These are phyloP conservation scores for Rutilus rutilus DNA, from an alignment of 2,113 vertebrate species.

Conservation along the genomic window DNA sequence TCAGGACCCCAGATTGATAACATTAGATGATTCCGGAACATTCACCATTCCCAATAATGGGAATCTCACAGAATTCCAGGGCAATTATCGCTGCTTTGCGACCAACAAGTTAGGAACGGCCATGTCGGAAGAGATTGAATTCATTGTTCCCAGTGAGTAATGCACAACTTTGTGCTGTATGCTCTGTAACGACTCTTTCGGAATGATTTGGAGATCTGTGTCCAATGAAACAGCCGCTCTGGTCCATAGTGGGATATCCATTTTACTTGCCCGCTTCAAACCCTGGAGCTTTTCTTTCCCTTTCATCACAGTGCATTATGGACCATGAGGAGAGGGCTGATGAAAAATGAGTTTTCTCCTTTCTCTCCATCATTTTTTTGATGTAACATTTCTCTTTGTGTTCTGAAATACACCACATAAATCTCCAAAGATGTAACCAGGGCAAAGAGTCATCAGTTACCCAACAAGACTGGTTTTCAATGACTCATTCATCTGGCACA, in stretches of 20 bases:
- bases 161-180: slow-evolving; percentile 49
- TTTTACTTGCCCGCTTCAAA: slow-evolving; percentile 63
- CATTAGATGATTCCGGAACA: slow-evolving; percentile 84
- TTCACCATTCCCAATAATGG: slow-evolving; percentile 91
- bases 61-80: slow-evolving; percentile 88
- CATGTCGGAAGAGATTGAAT: slow-evolving; percentile 89
- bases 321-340: slow-evolving; percentile 26
- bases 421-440: slow-evolving; percentile 61
- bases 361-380: slow-evolving; percentile 62
- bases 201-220: slow-evolving; percentile 61
- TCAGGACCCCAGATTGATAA: slow-evolving; percentile 82
- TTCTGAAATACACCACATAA: slow-evolving; percentile 57
- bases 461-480: slow-evolving; percentile 55
- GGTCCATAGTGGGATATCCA: slow-evolving; percentile 55
- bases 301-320: slow-evolving; percentile 48
- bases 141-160: slow-evolving; percentile 92
- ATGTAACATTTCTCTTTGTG: slow-evolving; percentile 64
- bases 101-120: slow-evolving; percentile 88
- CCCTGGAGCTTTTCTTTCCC: slow-evolving; percentile 47
- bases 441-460: slow-evolving; percentile 49
- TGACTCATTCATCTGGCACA: slow-evolving; percentile 48
- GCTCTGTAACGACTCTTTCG: slow-evolving; percentile 64
- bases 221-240: slow-evolving; percentile 56
- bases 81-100: slow-evolving; percentile 90
- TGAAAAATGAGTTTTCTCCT: slow-evolving; percentile 48